These are phyloP conservation scores for Doryteuthis pealeii DNA, from an alignment of 1,140 invertebrate species.

Conservation along the genomic window DNA sequence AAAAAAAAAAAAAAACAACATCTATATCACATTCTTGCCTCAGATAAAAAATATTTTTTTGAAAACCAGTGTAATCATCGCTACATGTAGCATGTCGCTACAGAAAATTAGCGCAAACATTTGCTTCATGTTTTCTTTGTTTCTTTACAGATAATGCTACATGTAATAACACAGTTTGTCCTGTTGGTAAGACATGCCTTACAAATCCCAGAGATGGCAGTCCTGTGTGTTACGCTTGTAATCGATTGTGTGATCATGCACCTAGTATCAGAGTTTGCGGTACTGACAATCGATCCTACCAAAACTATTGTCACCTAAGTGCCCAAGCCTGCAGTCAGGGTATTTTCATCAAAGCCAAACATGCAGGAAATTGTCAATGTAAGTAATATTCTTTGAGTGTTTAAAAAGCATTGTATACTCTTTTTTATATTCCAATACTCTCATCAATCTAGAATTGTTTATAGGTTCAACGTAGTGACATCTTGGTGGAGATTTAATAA, in stretches of 20 bases:
- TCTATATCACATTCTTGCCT: no score
- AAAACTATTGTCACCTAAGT: constrained; percentile 35
- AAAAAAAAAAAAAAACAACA: no score
- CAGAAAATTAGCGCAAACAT: no score
- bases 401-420: no score
- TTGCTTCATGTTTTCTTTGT: no score
- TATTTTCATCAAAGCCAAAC: constrained; percentile 29
- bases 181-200: constrained; percentile 75
- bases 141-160: constrained; percentile 70
- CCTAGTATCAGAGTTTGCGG: constrained; percentile 31
- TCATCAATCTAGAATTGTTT: no score
- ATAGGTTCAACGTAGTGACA: no score
- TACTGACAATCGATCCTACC: constrained; percentile 35
- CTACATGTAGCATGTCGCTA: no score
- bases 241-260: not conserved
- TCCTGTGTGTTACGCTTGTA: constrained; percentile 62
- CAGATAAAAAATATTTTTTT: no score
- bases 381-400: not conserved
- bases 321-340: constrained; percentile 35
- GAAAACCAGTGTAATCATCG: no score
- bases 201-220: constrained; percentile 70
- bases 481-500: no score
- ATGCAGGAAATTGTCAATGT: constrained; percentile 33
- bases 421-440: no score
- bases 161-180: constrained; percentile 75